phyloP scores from a whole-genome alignment of 2,797 vertebrate genomes.

The Crenichthys baileyi region DNA sequence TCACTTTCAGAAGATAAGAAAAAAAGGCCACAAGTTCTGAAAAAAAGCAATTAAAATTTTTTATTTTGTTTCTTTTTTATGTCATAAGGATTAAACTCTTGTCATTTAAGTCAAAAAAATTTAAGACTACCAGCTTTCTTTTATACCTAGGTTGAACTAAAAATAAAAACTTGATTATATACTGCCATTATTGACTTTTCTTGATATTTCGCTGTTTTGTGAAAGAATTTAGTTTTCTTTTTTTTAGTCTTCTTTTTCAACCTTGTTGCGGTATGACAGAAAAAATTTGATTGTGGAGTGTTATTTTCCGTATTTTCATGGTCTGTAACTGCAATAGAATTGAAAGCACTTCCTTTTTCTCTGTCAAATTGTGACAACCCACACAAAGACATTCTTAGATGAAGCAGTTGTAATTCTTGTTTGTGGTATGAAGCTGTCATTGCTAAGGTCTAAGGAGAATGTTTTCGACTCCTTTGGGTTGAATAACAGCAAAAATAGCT shows the following conservation, averaged over 20 bases:
- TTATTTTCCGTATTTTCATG: conserved; percentile 15
- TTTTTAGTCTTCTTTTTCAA: not conserved
- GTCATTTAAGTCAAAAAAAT: no score
- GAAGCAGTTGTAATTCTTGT: conserved; percentile 14
- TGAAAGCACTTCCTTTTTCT: conserved; percentile 24
- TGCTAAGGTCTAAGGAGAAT: conserved; percentile 17
- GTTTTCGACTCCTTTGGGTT: not conserved
- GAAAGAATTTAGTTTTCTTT: not conserved
- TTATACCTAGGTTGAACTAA: not conserved
- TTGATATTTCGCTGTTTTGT: not conserved
- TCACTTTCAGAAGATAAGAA: no score
- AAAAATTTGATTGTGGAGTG: not conserved
- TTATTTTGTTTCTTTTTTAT: no score
- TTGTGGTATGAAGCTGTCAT: conserved; percentile 6
- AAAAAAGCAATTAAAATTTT: no score
- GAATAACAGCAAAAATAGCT: not conserved
- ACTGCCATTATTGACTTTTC: not conserved
- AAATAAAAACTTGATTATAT: not conserved
- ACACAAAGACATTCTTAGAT: conserved; percentile 15
- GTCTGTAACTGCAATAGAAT: conserved; percentile 4
- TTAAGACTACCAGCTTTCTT: no score
- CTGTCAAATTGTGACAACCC: conserved; percentile 32
- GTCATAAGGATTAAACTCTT: no score
- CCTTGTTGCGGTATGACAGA: not conserved
- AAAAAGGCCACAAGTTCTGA: no score